phyloP scores from a whole-genome alignment of 2,888 invertebrate species.

The Lagria hirta region DNA sequence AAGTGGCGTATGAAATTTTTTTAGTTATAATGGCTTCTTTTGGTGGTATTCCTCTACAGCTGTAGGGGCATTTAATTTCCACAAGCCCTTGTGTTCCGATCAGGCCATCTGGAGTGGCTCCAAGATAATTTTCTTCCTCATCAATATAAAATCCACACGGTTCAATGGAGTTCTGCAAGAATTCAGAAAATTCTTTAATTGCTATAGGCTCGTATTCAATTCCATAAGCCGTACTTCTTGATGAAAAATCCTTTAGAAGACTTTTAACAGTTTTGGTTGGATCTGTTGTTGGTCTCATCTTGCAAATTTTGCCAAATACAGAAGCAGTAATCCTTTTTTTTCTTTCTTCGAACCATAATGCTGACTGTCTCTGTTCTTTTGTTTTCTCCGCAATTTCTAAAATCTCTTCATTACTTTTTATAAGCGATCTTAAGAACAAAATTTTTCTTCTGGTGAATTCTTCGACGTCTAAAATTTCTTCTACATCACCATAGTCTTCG shows the following conservation, averaged over 20 bases:
- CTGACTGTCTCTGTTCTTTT: conserved; percentile 2
- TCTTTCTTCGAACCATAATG: conserved; percentile 7
- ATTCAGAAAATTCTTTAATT: conserved; percentile 2
- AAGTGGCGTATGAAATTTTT: background rate
- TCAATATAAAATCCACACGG: conserved; percentile 6
- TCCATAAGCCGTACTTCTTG: conserved; percentile 1
- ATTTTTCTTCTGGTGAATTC: conserved; percentile 4
- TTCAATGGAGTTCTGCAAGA: background rate
- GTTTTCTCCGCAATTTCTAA: background rate
- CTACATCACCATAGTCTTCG: conserved; percentile 8
- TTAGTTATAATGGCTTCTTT: conserved; percentile 1
- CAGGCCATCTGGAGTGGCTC: conserved; percentile 17
- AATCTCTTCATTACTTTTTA: conserved; percentile 7
- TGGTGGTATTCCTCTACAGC: conserved; percentile 4
- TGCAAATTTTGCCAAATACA: conserved; percentile 9
- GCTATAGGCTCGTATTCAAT: conserved; percentile 5
- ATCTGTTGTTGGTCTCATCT: conserved; percentile 5
- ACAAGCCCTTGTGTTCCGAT: conserved; percentile 11
- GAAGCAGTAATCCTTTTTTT: conserved; percentile 15
- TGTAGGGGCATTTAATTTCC: conserved; percentile 19
- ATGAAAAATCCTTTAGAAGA: background rate
- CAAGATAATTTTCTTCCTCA: conserved; percentile 6
- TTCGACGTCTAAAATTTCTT: conserved; percentile 1
- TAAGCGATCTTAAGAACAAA: background rate
- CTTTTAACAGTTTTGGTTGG: background rate